Conservation (phyloP, 2,113 vertebrate species). For the Tupaia chinensis region DNA sequence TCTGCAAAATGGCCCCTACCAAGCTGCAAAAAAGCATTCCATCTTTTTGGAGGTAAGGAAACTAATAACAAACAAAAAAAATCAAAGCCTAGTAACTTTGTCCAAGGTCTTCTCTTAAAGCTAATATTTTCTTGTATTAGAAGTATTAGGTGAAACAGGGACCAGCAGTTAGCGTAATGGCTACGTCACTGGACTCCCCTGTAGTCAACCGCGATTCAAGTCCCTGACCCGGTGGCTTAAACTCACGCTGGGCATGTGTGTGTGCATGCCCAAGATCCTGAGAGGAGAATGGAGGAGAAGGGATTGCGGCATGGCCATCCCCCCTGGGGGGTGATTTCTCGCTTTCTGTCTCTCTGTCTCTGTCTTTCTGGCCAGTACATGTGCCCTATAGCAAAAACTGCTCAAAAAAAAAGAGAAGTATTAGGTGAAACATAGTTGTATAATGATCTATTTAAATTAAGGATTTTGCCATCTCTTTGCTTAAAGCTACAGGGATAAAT, state of each 20-base stretch:
- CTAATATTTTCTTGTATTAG: neutral
- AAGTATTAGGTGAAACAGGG: neutral
- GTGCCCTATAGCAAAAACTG: no score
- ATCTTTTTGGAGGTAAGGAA: conserved; percentile 90
- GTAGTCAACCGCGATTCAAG: no score
- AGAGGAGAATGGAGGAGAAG: no score
- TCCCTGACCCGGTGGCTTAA: no score
- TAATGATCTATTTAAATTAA: conserved; percentile 17
- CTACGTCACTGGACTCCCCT: no score
- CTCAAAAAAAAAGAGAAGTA: neutral
- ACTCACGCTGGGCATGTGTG: no score
- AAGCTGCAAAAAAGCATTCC: conserved; percentile 87
- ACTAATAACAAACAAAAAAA: neutral
- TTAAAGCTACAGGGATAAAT: neutral
- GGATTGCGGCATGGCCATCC: no score
- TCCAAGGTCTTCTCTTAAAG: neutral
- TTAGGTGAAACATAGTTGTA: neutral
- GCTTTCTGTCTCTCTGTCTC: no score
- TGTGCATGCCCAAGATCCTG: no score
- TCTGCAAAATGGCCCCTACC: conserved; percentile 90
- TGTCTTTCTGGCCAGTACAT: no score
- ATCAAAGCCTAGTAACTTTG: neutral
- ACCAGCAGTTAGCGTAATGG: no score
- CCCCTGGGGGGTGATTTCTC: no score
- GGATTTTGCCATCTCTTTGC: neutral